A percentile compares a stretch with the other conserved stretches of the same genome.
Evolutionary conservation across 2,113 vertebrate species (phyloP).

Genomic region (Atherinomorus stipes): DNA sequence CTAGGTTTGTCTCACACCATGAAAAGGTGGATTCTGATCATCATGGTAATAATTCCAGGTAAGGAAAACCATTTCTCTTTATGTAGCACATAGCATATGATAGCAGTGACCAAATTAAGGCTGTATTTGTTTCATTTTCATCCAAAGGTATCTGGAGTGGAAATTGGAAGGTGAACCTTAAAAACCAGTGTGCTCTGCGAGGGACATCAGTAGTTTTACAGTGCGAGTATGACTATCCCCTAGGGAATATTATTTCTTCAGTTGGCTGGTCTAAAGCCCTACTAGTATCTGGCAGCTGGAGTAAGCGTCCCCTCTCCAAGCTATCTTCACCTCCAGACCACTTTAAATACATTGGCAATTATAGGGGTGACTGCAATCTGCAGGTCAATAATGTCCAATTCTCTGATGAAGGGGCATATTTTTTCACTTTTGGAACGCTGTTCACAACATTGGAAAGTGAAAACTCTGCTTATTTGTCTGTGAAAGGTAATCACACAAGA

Average conservation of each 20-base stretch:
- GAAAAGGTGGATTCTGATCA: conserved; percentile 30
- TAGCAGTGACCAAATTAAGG: neutral
- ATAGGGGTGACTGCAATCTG: conserved; percentile 18
- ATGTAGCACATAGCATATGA: fast-evolving
- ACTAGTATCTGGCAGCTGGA: fast-evolving
- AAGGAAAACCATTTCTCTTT: neutral
- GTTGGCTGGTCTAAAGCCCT: conserved; percentile 14
- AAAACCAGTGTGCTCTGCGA: conserved; percentile 54
- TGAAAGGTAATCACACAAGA: conserved; percentile 49
- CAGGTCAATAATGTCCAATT: conserved; percentile 39
- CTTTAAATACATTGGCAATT: conserved; percentile 47
- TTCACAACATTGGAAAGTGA: neutral
- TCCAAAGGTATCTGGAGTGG: conserved; percentile 57
- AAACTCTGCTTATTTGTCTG: neutral
- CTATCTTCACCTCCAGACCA: neutral
- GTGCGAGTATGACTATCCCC: conserved; percentile 62
- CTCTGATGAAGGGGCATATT: conserved; percentile 39
- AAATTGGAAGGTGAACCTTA: conserved; percentile 39
- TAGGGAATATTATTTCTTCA: fast-evolving
- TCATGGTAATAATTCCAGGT: conserved; percentile 48
- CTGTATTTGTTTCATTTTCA: neutral
- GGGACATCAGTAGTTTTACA: conserved; percentile 51
- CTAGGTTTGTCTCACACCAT: conserved; percentile 45
- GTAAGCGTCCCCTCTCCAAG: fast-evolving
- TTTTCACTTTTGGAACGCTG: conserved; percentile 34